These are phyloP conservation scores for Rhogogaster chlorosoma DNA, from an alignment of 2,888 invertebrate genomes.

Conservation along the genomic window DNA sequence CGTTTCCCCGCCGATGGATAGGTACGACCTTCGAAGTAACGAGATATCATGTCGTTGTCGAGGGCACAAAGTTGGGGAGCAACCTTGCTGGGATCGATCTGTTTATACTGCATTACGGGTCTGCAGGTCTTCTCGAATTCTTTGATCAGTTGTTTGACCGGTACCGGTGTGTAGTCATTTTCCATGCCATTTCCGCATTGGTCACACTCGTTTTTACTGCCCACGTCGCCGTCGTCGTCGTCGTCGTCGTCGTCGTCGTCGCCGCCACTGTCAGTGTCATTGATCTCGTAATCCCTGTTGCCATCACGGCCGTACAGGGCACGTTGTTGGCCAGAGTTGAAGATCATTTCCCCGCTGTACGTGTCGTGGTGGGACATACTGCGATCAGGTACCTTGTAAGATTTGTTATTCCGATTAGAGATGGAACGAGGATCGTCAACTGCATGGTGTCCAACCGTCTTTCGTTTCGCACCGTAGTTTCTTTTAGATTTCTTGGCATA, in stretches of 20 bases:
- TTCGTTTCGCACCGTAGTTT: constrained; percentile 7
- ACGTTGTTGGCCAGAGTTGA: constrained; percentile 49
- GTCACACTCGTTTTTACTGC: constrained; percentile 57
- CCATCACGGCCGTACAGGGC: constrained; percentile 61
- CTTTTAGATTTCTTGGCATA: neutral
- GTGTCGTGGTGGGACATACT: neutral
- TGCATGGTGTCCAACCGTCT: neutral
- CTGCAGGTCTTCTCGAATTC: constrained; percentile 83
- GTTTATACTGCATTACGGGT: constrained; percentile 80
- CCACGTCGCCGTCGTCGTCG: constrained; percentile 49
- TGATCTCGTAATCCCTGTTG: constrained; percentile 65
- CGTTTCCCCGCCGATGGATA: constrained; percentile 60
- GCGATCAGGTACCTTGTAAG: neutral
- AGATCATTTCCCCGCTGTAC: constrained; percentile 5
- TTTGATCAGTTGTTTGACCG: constrained; percentile 80
- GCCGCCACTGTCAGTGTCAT: constrained; percentile 59
- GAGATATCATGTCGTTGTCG: constrained; percentile 70
- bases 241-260: constrained; percentile 75
- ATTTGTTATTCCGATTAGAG: neutral
- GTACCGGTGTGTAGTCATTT: constrained; percentile 74
- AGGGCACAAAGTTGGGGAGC: constrained; percentile 68
- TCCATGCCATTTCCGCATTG: constrained; percentile 60
- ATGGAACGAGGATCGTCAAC: neutral
- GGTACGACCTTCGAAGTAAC: constrained; percentile 70
- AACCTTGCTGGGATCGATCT: constrained; percentile 72